These are phyloP conservation scores for Pseudorasbora parva DNA, from an alignment of 2,113 vertebrate species.

Conservation along the genomic window DNA sequence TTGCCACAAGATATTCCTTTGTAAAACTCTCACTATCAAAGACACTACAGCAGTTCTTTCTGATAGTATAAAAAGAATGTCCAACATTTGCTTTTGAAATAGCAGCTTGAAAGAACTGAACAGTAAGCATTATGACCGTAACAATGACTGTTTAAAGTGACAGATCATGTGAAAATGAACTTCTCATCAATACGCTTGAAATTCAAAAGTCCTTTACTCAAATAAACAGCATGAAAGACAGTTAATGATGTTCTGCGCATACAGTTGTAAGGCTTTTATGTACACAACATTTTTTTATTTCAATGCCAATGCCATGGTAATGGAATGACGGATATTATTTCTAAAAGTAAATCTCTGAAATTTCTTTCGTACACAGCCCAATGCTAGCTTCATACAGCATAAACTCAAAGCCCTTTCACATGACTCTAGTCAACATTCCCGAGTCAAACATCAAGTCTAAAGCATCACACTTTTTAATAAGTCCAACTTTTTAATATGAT, in stretches of 20 bases:
- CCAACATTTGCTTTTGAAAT: slow-evolving; percentile 15
- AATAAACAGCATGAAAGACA: slow-evolving; percentile 44
- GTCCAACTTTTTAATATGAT: too few relatives aligned
- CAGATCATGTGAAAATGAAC: slow-evolving; percentile 10
- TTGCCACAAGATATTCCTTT: slow-evolving; percentile 16
- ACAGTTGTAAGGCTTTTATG: slow-evolving; percentile 52
- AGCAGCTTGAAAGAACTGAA: slow-evolving; percentile 5
- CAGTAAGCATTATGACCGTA: neutral
- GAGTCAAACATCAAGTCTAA: neutral
- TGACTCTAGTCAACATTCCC: neutral
- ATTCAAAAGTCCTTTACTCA: slow-evolving; percentile 45
- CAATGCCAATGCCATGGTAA: slow-evolving; percentile 43
- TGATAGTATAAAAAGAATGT: slow-evolving; percentile 31
- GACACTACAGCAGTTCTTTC: slow-evolving; percentile 11
- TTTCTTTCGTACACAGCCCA: slow-evolving; percentile 22
- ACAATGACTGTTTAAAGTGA: neutral
- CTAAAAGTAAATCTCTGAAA: slow-evolving; percentile 40
- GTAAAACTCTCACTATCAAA: slow-evolving; percentile 8
- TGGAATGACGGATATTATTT: slow-evolving; percentile 45
- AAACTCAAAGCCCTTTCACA: slow-evolving; percentile 39
- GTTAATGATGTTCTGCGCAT: slow-evolving; percentile 48
- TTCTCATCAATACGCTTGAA: slow-evolving; percentile 25
- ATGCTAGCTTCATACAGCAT: neutral
- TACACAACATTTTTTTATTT: slow-evolving; percentile 38
- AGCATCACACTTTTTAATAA: neutral